A percentile compares a stretch with the other conserved stretches of the same genome.
These are phyloP conservation scores for Liposcelis brunnea DNA, from an alignment of 2,888 invertebrate species.

Conservation along the genomic window DNA sequence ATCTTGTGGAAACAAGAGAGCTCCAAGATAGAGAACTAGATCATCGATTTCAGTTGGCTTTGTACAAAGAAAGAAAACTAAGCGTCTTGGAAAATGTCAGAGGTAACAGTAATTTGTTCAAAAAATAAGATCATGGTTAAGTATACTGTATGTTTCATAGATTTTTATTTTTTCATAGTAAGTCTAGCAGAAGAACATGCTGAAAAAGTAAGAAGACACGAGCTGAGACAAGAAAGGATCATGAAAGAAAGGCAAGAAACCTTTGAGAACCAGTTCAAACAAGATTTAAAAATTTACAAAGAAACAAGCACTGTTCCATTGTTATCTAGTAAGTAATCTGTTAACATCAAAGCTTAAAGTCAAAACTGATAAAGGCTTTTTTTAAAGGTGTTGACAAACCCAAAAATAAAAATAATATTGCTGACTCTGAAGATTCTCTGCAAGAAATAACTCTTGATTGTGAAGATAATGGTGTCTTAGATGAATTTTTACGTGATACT, in stretches of 20 bases:
- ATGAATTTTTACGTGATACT: conserved; percentile 13
- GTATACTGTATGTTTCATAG: background rate
- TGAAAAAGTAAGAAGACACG: conserved; percentile 35
- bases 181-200: conserved; percentile 39
- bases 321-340: conserved; percentile 11
- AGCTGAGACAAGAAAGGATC: conserved; percentile 34
- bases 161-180: conserved; percentile 22
- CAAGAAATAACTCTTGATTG: conserved; percentile 16
- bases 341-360: background rate
- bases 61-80: conserved; percentile 53
- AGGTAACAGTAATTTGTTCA: conserved; percentile 31
- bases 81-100: conserved; percentile 30
- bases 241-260: conserved; percentile 47
- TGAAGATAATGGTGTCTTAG: conserved; percentile 15
- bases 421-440: conserved; percentile 13
- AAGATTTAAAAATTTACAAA: conserved; percentile 29
- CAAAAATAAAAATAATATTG: background rate
- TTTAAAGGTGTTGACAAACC: background rate
- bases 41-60: conserved; percentile 49
- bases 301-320: conserved; percentile 38
- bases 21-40: conserved; percentile 52
- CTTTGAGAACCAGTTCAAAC: conserved; percentile 28
- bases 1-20: conserved; percentile 48
- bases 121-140: conserved; percentile 15
- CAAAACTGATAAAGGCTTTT: background rate